Evolutionary conservation across 2,797 vertebrate species (phyloP), one percentile per base, ranked within the genome.

Genomic region (Amniataba percoides): DNA sequence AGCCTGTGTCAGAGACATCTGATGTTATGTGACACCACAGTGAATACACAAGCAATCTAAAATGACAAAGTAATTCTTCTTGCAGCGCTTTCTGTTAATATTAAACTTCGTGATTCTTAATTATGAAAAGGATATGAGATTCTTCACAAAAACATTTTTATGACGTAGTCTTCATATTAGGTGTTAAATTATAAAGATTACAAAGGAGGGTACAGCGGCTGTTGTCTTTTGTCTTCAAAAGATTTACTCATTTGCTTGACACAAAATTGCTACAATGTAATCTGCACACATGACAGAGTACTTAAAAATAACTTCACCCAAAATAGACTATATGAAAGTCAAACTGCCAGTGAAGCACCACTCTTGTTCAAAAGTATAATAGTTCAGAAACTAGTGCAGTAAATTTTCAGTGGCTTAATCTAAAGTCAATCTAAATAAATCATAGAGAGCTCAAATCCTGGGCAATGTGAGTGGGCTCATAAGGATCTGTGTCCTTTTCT

Each of bases 231-330:
- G 31, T 58, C 36, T 52, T 52, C 5, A 62, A 70, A 36, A 27
- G 46, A 21, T 11, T 53, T n/a, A 23, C 70, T n/a, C 14, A 23
- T 46, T 46, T 12, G 21, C 58, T 61, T 55, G 25, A 67, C n/a
- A 61, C 46, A 51, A 53, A 77, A 63, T 53, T 31, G 51, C 51
- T 16, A 55, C 42, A 68, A n/a, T 62, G 72, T 63, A 61, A 61
- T 36, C 16, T 19, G 51, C 40, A 82, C 36, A 39, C 39, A 23
- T 66, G 72, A 77, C 6, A 63, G 45, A 40, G 8, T 45, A n/a
- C 14, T 31, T 31, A 74, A 60, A 78, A 67, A 67, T 43, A 76
- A 67, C 65, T 62, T 43, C 25, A 55, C 52, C 16, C 21, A 74
- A 67, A 73, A 77, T 52, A 67, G 60, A 25, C 13, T 10, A 21